Conservation (phyloP, 1,140 invertebrate species). For the Akabosia matsudoensis region DNA sequence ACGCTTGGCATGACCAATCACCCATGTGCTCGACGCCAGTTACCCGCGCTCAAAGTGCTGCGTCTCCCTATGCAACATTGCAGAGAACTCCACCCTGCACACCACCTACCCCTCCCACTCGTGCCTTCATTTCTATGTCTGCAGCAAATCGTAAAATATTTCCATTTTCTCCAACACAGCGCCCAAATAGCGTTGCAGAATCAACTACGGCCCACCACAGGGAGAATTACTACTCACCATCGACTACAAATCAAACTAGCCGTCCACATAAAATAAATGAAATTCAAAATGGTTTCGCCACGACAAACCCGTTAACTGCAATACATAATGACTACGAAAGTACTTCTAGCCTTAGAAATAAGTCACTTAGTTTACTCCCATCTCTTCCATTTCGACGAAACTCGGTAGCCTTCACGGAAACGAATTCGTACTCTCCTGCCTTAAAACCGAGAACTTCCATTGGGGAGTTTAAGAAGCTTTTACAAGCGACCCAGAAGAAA, state of each 20-base stretch:
- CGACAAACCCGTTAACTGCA: too few relatives aligned
- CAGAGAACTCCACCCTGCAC: not conserved
- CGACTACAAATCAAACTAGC: too few relatives aligned
- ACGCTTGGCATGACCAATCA: not conserved
- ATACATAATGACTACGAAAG: not conserved
- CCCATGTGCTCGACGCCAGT: not conserved
- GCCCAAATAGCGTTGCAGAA: not conserved
- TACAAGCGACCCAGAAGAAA: slow-evolving; percentile 34
- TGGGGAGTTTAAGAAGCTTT: slow-evolving; percentile 41
- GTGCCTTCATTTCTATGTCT: not conserved
- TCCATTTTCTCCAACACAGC: not conserved
- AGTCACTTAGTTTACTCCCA: not conserved
- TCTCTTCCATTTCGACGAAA: slow-evolving; percentile 9
- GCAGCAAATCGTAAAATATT: not conserved
- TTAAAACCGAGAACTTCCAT: slow-evolving; percentile 31
- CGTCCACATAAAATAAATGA: too few relatives aligned
- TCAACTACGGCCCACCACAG: not conserved
- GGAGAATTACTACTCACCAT: not conserved
- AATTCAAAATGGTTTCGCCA: too few relatives aligned
- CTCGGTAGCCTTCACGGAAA: not conserved
- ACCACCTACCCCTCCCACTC: not conserved
- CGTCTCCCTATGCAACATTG: not conserved
- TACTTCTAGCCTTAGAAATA: not conserved
- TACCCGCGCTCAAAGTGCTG: not conserved
- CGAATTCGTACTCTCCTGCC: not conserved